A percentile compares a stretch with the other conserved stretches of the same genome.
phyloP scores from a whole-genome alignment of 1,140 invertebrate species.

The Ostrea denselamellosa region DNA sequence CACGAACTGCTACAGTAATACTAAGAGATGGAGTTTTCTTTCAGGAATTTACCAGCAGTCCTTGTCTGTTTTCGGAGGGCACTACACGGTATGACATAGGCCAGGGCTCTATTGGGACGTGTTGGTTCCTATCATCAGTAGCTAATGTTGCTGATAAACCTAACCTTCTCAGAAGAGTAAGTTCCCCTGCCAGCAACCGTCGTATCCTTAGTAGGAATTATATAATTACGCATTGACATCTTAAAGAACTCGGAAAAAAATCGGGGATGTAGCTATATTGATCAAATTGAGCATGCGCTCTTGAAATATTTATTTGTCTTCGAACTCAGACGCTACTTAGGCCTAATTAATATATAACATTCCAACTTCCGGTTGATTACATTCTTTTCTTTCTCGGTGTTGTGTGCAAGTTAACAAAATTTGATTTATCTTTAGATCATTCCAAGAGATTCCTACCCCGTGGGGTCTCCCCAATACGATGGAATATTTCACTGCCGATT shows the following conservation, averaged over 20 bases:
- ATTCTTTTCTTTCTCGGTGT: no score
- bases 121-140: conserved; percentile 74
- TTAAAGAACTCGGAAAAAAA: no score
- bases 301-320: no score
- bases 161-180: conserved; percentile 64
- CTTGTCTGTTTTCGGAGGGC: conserved; percentile 70
- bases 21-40: neutral
- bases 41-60: conserved; percentile 68
- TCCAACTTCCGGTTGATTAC: no score
- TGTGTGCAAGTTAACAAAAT: neutral
- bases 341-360: no score
- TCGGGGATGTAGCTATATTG: no score
- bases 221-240: no score
- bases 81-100: conserved; percentile 73
- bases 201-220: no score
- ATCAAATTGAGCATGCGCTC: no score
- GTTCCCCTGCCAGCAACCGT: neutral
- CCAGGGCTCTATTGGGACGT: conserved; percentile 73
- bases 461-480: conserved; percentile 71
- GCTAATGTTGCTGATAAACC: conserved; percentile 66
- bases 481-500: conserved; percentile 84
- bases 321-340: no score
- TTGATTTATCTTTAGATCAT: conserved; percentile 72
- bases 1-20: no score
- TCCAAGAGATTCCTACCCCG: conserved; percentile 70